Evolutionary conservation across 2,888 invertebrate genomes (phyloP).

Genomic region (Cosmia pyralina): DNA sequence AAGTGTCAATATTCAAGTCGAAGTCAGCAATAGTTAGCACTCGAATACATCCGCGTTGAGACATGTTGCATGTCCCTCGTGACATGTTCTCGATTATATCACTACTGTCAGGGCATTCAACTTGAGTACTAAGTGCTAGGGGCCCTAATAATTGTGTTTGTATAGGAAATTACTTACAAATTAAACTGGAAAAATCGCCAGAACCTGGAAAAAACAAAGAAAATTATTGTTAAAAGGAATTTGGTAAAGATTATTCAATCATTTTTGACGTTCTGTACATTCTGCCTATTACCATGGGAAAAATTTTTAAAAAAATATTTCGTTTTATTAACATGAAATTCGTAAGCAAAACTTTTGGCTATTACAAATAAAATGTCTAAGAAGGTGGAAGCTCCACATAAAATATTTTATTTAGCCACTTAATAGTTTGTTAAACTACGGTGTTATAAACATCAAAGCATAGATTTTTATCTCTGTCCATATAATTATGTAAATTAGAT

Average conservation of each 20-base stretch:
- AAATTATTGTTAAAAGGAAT: not conserved
- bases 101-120: constrained; percentile 21
- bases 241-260: not conserved
- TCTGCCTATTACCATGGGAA: too few relatives aligned
- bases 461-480: constrained; percentile 28
- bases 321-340: not conserved
- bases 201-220: constrained; percentile 29
- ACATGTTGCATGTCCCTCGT: constrained; percentile 9
- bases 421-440: constrained; percentile 4
- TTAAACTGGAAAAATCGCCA: constrained; percentile 21
- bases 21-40: constrained; percentile 9
- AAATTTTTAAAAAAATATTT: not conserved
- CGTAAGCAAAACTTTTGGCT: not conserved
- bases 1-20: not conserved
- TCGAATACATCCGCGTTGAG: constrained; percentile 31
- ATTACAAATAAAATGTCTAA: not conserved
- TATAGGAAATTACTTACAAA: constrained; percentile 38
- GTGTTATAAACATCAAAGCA: constrained; percentile 8
- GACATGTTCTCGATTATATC: constrained; percentile 39
- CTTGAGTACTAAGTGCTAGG: constrained; percentile 18
- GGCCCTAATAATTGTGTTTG: not conserved
- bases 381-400: constrained; percentile 15
- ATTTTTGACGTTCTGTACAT: too few relatives aligned
- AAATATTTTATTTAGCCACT: not conserved
- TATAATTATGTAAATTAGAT: constrained; percentile 40